Evolutionary conservation across 2,113 vertebrate genomes (phyloP), one percentile per base, ranked within the genome.

Genomic region (Caranx melampygus): DNA sequence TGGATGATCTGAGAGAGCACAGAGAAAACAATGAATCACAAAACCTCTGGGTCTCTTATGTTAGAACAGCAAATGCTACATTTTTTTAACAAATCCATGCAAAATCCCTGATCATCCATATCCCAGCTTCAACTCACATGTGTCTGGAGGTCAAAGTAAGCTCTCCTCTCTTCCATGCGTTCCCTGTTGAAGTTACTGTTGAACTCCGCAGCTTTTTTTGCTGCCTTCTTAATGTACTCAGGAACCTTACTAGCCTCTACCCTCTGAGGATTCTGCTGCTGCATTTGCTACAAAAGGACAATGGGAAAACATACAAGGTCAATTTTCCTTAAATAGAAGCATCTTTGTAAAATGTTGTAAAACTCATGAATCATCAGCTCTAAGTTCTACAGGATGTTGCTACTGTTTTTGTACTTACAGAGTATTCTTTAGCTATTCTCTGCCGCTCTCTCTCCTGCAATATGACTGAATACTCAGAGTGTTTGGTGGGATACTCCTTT

Each of bases 241-340:
- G 98, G 97, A 81, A 99, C 98, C 93, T 98, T 99, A 91, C 98
- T 98, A 84, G 98, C 97, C 90, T 99, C 98, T 12, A 99, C 97
- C 84, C 97, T 99, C 91, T 99, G 98, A 16, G 96, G 97, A 62
- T 96, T 99, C 91, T 99, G 98, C 69, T 98, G 97, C 59, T 99
- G 97, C 97, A 98, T 96, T 97, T 99, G 97, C 98, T 99, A 85
- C 9, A 58, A 94, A 91, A 37, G 61, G 14, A 71, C n/a, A 75
- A 47, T 2, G 85, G 18, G 78, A 0, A 78, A 55, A 40, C 10
- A 57, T 5, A 51, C 14, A 20, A 14, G 15, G 20, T 67, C 31
- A 13, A 15, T 14, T 20, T 58, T 34, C 12, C 49, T 63, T 4
- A 44, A 55, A 72, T 18, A 26, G 26, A 26, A 26, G 1, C 3